Conservation (phyloP, 1,140 invertebrate genomes). For the Mya arenaria region DNA sequence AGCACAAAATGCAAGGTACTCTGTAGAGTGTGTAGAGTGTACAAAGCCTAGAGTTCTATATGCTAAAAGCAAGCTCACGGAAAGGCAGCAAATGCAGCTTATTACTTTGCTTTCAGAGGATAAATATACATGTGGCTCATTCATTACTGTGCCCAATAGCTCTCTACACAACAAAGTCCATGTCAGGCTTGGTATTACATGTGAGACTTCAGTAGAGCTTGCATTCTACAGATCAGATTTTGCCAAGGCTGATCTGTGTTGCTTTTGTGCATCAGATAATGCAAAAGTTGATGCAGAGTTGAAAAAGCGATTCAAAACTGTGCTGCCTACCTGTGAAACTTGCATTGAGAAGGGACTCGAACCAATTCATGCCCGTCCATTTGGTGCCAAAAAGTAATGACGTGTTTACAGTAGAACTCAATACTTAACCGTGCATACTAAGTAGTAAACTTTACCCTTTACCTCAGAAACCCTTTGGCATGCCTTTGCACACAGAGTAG, state of each 20-base stretch:
- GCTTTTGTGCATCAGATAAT: not conserved
- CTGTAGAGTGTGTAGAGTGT: constrained; percentile 9
- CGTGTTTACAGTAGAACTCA: too few species aligned
- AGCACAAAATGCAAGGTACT: constrained; percentile 14
- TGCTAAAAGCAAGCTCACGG: constrained; percentile 17
- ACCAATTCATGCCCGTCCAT: constrained; percentile 18
- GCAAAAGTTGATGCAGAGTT: not conserved
- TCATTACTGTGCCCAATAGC: not conserved
- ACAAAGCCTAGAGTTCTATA: constrained; percentile 2
- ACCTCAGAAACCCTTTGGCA: too few species aligned
- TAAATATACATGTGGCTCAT: constrained; percentile 29
- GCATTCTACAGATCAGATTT: constrained; percentile 31
- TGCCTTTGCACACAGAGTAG: too few species aligned
- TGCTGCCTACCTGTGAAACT: constrained; percentile 11
- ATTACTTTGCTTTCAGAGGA: not conserved
- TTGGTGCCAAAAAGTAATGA: too few species aligned
- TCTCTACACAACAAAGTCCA: not conserved
- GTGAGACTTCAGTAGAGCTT: constrained; percentile 25
- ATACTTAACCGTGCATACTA: too few species aligned
- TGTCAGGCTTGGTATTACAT: constrained; percentile 20
- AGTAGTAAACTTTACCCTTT: too few species aligned
- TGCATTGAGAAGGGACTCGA: not conserved
- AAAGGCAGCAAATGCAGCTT: constrained; percentile 28
- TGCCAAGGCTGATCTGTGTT: not conserved
- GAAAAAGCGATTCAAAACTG: constrained; percentile 9